A percentile compares a stretch with the other conserved stretches of the same genome.
Evolutionary conservation across 2,888 invertebrate species (phyloP).

Genomic region (Cryptophagus acutangulus): DNA sequence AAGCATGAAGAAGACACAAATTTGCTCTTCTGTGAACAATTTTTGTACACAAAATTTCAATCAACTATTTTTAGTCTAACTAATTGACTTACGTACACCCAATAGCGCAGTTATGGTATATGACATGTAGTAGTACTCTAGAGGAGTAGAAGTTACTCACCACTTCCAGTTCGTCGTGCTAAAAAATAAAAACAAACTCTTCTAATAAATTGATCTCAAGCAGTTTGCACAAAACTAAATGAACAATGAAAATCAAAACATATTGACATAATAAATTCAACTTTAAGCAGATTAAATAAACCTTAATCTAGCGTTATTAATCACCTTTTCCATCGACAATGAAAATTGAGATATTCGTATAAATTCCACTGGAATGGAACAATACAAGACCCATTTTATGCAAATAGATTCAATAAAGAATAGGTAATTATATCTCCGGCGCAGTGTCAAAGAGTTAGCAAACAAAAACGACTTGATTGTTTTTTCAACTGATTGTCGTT

Average conservation of each 20-base stretch:
- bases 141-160: conserved; percentile 5
- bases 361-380: conserved; percentile 32
- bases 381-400: conserved; percentile 25
- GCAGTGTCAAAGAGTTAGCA: conserved; percentile 13
- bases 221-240: no score
- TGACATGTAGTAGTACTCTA: not conserved
- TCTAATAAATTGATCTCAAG: no score
- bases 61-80: no score
- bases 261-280: no score
- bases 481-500: not conserved
- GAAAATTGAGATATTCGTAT: conserved; percentile 20
- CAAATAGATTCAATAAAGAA: conserved; percentile 29
- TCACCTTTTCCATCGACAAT: conserved; percentile 11
- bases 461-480: no score
- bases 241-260: no score
- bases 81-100: conserved; percentile 2
- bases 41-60: no score
- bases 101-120: no score
- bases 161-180: conserved; percentile 6
- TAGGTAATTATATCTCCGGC: conserved; percentile 26
- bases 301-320: conserved; percentile 15
- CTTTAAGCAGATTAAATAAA: no score
- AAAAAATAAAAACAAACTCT: conserved; percentile 6
- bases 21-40: no score
- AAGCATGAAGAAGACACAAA: no score